Evolutionary conservation across 2,113 vertebrate species (phyloP).

Genomic region (Platysteira castanea): DNA sequence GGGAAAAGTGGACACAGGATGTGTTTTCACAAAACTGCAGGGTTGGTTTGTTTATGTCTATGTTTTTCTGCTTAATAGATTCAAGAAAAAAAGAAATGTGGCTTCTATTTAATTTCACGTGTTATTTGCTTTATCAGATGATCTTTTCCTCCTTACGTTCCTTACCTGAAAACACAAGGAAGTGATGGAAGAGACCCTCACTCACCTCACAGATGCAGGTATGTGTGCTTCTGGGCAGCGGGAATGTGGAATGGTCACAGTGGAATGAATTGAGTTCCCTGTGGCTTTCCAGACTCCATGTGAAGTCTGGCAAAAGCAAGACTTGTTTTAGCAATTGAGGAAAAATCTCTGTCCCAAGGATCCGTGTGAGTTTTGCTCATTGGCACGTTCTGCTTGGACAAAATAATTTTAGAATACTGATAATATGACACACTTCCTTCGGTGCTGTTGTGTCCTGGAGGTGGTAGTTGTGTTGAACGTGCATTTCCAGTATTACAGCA

Average conservation of each 20-base stretch:
- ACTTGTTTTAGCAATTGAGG: neutral
- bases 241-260: neutral
- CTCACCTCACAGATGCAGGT: neutral
- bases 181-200: neutral
- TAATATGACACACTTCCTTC: neutral
- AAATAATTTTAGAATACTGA: neutral
- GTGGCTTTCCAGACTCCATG: neutral
- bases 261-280: fast-evolving
- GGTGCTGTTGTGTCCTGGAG: neutral
- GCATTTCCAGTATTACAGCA: neutral
- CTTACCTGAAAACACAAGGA: neutral
- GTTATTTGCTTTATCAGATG: neutral
- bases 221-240: fast-evolving
- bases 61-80: neutral
- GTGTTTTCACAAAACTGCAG: neutral
- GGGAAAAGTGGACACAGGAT: too few relatives aligned
- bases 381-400: neutral
- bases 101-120: neutral
- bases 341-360: neutral
- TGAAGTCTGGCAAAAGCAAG: neutral
- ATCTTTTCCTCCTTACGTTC: neutral
- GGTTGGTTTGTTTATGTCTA: neutral
- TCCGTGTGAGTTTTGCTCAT: neutral
- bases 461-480: neutral
- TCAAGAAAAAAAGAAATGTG: neutral